phyloP scores from a whole-genome alignment of 2,797 vertebrate genomes.

The Macropus fuliginosus region DNA sequence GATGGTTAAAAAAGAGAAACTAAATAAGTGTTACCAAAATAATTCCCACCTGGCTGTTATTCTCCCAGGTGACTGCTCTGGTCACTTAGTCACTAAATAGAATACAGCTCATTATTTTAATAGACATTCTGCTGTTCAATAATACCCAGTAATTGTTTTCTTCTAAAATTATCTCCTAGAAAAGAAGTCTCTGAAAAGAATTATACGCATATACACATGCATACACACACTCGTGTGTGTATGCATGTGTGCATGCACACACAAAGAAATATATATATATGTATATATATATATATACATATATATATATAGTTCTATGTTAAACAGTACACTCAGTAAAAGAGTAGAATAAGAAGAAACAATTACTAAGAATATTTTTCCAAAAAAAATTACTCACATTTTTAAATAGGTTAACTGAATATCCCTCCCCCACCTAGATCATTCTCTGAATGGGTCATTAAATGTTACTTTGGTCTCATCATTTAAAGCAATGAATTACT shows the following conservation, averaged over 20 bases:
- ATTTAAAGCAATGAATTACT: constrained; percentile 15
- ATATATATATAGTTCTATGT: background rate
- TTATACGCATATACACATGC: background rate
- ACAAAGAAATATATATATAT: background rate
- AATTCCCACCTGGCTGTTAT: constrained; percentile 30
- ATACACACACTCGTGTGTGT: background rate
- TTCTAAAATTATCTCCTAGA: constrained; percentile 42
- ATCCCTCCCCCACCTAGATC: constrained; percentile 8
- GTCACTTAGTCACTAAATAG: constrained; percentile 38
- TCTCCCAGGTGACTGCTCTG: constrained; percentile 32
- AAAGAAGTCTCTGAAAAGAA: constrained; percentile 40
- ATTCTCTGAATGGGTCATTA: background rate
- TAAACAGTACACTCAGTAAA: background rate
- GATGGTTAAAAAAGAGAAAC: constrained; percentile 39
- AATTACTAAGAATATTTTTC: constrained; percentile 46
- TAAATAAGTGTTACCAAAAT: constrained; percentile 36
- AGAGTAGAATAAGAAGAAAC: no score
- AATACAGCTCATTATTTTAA: constrained; percentile 57
- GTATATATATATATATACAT: no score
- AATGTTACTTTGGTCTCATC: background rate
- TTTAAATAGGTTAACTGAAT: constrained; percentile 10
- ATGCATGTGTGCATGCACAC: background rate
- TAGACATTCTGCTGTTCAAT: constrained; percentile 1
- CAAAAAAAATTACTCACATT: constrained; percentile 44
- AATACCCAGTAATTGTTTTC: background rate